Percentiles rank a stretch among this genome's conserved stretches.
Conservation (phyloP, 2,797 vertebrate genomes). For the Chrysolophus pictus region DNA sequence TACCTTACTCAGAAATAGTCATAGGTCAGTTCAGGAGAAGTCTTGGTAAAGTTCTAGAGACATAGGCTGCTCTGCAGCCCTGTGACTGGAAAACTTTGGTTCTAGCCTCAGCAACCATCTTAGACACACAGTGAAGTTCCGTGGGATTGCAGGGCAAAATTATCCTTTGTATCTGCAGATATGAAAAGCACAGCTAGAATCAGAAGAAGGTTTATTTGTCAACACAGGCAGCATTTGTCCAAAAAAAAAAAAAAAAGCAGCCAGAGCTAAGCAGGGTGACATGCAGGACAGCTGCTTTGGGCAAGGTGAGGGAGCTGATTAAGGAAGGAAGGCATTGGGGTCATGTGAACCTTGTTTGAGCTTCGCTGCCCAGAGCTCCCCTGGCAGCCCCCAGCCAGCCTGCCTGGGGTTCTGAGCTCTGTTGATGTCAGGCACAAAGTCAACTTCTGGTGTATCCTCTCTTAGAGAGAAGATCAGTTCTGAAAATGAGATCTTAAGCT, state of each 20-base stretch:
- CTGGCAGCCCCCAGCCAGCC: not conserved
- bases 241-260: not conserved
- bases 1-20: not conserved
- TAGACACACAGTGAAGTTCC: rapidly evolving
- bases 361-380: not conserved
- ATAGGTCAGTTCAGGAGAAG: not conserved
- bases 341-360: not conserved
- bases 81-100: not conserved
- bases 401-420: rapidly evolving
- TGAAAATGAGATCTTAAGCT: not conserved
- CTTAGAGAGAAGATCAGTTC: not conserved
- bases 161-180: not conserved
- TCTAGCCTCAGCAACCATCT: rapidly evolving
- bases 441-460: rapidly evolving
- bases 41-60: not conserved
- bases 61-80: not conserved
- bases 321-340: rapidly evolving
- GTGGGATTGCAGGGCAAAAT: not conserved
- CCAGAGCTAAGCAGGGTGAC: rapidly evolving
- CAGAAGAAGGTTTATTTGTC: too few relatives aligned
- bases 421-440: too few relatives aligned
- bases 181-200: too few relatives aligned
- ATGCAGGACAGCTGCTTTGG: not conserved
- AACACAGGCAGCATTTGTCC: not conserved
- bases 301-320: not conserved